phyloP scores from a whole-genome alignment of 2,888 invertebrate genomes.

The Suillia variegata region DNA sequence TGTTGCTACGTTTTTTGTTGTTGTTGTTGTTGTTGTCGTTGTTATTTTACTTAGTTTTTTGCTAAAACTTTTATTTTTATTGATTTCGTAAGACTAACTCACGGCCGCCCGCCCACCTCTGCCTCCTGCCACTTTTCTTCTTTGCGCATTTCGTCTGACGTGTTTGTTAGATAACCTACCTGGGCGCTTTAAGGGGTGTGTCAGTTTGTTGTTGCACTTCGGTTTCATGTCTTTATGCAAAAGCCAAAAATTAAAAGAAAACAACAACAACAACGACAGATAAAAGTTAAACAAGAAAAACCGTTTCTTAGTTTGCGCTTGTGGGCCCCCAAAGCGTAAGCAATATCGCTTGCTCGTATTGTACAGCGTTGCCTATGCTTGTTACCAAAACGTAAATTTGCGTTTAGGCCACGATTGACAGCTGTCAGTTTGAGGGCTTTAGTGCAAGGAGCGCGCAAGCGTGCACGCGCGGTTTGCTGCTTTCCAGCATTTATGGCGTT shows the following conservation, averaged over 20 bases:
- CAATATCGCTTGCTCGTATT: not conserved
- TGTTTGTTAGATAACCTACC: not conserved
- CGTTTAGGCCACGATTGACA: conserved; percentile 40
- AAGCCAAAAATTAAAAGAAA: no score
- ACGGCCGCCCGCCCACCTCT: not conserved
- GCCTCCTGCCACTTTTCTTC: not conserved
- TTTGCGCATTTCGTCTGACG: not conserved
- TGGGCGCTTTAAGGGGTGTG: not conserved
- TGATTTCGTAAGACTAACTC: not conserved
- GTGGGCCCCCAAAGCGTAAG: not conserved
- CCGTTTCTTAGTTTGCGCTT: not conserved
- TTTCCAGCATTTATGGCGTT: no score
- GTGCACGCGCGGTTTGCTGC: no score
- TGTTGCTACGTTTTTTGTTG: no score
- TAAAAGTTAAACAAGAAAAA: no score
- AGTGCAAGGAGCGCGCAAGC: no score
- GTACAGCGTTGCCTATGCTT: not conserved
- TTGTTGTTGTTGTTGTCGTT: no score
- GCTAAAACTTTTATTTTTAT: not conserved
- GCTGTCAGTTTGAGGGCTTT: conserved; percentile 36
- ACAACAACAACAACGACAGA: no score
- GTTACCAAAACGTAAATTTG: conserved; percentile 14
- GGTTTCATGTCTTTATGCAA: conserved; percentile 4
- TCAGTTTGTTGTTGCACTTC: not conserved
- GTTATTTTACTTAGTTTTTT: no score